Evolutionary conservation across 2,888 invertebrate genomes (phyloP).

Genomic region (Rhodophaea formosa): DNA sequence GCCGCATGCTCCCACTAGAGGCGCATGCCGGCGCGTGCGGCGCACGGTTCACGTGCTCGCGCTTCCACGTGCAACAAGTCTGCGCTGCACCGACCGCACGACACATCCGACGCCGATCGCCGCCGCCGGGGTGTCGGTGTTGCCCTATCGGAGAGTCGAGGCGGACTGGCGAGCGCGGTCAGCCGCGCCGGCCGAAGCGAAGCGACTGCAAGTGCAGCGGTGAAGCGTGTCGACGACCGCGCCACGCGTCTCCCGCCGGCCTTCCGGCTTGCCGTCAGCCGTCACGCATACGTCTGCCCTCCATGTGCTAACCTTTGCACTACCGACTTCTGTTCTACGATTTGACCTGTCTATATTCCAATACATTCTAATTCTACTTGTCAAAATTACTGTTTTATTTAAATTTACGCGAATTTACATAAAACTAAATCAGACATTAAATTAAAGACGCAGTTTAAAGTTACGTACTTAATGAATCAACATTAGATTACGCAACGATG

Average conservation of each 20-base stretch:
- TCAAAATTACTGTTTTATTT: not conserved
- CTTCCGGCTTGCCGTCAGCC: constrained; percentile 36
- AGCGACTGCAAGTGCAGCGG: constrained; percentile 54
- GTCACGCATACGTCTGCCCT: constrained; percentile 13
- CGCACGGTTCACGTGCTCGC: constrained; percentile 47
- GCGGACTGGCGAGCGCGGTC: constrained; percentile 52
- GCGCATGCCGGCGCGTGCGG: constrained; percentile 70
- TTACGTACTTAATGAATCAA: constrained; percentile 12
- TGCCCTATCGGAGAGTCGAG: constrained; percentile 52
- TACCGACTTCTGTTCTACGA: constrained; percentile 1
- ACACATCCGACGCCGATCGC: constrained; percentile 44
- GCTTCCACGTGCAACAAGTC: constrained; percentile 41
- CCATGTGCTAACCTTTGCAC: constrained; percentile 26
- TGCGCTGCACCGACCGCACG: constrained; percentile 33
- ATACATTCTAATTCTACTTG: not conserved
- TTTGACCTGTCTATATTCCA: not conserved
- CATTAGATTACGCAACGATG: constrained; percentile 20
- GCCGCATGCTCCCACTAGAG: constrained; percentile 75
- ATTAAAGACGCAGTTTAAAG: not conserved
- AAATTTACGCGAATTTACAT: not conserved
- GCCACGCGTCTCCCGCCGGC: constrained; percentile 43
- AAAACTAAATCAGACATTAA: not conserved
- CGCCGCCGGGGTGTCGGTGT: constrained; percentile 38
- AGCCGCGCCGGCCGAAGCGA: constrained; percentile 39
- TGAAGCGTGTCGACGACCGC: constrained; percentile 47